Evolutionary conservation across 2,888 invertebrate species (phyloP).

Genomic region (Helleia helle): DNA sequence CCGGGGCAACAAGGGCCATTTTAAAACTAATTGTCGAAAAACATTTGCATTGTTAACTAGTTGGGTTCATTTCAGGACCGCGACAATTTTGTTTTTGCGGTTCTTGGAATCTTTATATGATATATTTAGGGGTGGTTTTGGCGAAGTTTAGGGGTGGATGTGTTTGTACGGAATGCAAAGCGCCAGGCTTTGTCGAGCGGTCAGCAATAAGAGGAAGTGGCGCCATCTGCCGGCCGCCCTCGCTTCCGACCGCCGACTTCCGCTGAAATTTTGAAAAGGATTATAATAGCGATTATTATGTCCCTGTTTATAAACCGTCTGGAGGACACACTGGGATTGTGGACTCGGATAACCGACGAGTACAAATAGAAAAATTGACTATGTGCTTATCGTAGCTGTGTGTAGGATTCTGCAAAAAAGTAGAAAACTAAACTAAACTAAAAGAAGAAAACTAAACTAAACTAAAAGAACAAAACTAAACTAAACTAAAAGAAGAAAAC

Average conservation of each 20-base stretch:
- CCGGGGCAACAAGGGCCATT: slow-evolving; percentile 29
- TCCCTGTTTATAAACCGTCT: neutral
- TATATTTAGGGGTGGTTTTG: slow-evolving; percentile 25
- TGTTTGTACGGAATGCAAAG: slow-evolving; percentile 33
- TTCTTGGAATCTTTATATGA: slow-evolving; percentile 16
- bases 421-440: too few species aligned
- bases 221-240: slow-evolving; percentile 53
- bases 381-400: too few species aligned
- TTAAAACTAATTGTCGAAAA: slow-evolving; percentile 24
- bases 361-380: too few species aligned
- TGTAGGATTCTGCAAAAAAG: too few species aligned
- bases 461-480: too few species aligned
- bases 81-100: slow-evolving; percentile 25
- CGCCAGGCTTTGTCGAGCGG: slow-evolving; percentile 55
- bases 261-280: slow-evolving; percentile 19
- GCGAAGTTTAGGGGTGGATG: neutral
- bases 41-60: slow-evolving; percentile 48
- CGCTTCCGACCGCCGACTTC: slow-evolving; percentile 47
- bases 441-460: too few species aligned
- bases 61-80: slow-evolving; percentile 51
- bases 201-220: slow-evolving; percentile 64
- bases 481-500: too few species aligned
- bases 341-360: too few species aligned
- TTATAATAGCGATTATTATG: neutral
- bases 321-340: neutral